Percentiles rank a stretch among this genome's conserved stretches.
phyloP scores from a whole-genome alignment of 2,888 invertebrate genomes.

The Drosophila bunnanda region DNA sequence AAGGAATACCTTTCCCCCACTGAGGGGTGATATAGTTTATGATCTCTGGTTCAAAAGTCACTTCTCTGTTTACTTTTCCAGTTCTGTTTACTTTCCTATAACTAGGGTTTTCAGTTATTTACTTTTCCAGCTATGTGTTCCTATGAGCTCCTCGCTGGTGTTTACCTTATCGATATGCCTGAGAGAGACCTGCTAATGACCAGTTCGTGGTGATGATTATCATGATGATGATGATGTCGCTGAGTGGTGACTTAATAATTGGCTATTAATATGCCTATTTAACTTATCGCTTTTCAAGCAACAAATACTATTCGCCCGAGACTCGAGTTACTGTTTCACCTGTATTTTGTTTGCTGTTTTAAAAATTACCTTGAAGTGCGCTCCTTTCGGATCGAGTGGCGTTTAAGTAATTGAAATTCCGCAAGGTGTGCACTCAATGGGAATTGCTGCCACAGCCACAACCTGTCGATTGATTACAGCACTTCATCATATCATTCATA shows the following conservation, averaged over 20 bases:
- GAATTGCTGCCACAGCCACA: constrained; percentile 20
- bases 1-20: not conserved
- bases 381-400: constrained; percentile 34
- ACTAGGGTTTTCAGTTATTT: constrained; percentile 42
- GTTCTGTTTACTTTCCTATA: constrained; percentile 27
- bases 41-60: constrained; percentile 18
- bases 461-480: constrained; percentile 49
- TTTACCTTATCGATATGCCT: constrained; percentile 50
- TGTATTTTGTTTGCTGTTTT: constrained; percentile 20
- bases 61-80: constrained; percentile 18
- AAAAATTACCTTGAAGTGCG: constrained; percentile 32
- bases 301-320: constrained; percentile 17
- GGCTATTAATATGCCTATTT: constrained; percentile 41
- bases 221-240: constrained; percentile 34
- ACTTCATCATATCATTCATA: constrained; percentile 48
- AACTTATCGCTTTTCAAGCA: constrained; percentile 37
- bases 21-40: not conserved
- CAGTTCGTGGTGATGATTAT: constrained; percentile 14
- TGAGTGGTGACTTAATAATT: constrained; percentile 56
- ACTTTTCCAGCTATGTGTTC: constrained; percentile 16
- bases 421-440: constrained; percentile 31
- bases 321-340: constrained; percentile 36
- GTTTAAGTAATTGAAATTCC: constrained; percentile 44
- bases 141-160: constrained; percentile 9
- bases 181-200: constrained; percentile 31